Conservation (phyloP, 2,888 invertebrate species). For the Sepioteuthis lessoniana region DNA sequence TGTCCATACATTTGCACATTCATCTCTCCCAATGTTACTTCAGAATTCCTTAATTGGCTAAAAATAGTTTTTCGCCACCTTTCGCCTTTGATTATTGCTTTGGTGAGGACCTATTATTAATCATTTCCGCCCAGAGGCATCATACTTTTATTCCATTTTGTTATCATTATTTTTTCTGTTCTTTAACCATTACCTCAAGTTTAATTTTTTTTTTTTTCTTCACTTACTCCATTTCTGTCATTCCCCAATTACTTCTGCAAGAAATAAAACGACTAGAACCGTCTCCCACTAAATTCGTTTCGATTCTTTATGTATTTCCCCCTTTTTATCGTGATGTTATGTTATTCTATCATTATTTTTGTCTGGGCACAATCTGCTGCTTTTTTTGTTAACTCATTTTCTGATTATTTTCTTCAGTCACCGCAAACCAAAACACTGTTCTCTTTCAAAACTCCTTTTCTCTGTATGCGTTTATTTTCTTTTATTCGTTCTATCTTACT, state of each 20-base stretch:
- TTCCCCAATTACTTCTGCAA: not conserved
- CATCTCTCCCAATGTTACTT: not conserved
- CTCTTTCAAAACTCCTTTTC: not conserved
- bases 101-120: slow-evolving; percentile 8
- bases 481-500: too few species aligned
- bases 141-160: not conserved
- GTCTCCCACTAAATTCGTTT: not conserved
- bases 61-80: not conserved
- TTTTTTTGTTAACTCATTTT: not conserved
- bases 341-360: not conserved
- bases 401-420: not conserved
- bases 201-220: not conserved
- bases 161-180: not conserved
- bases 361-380: not conserved
- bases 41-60: not conserved
- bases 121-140: not conserved
- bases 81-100: slow-evolving; percentile 2
- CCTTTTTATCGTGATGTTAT: not conserved
- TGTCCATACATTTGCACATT: not conserved
- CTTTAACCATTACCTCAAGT: not conserved
- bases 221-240: not conserved
- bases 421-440: not conserved
- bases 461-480: not conserved
- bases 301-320: not conserved
- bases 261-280: not conserved